Conservation (phyloP, 2,113 vertebrate genomes). For the Cathartes aura region DNA sequence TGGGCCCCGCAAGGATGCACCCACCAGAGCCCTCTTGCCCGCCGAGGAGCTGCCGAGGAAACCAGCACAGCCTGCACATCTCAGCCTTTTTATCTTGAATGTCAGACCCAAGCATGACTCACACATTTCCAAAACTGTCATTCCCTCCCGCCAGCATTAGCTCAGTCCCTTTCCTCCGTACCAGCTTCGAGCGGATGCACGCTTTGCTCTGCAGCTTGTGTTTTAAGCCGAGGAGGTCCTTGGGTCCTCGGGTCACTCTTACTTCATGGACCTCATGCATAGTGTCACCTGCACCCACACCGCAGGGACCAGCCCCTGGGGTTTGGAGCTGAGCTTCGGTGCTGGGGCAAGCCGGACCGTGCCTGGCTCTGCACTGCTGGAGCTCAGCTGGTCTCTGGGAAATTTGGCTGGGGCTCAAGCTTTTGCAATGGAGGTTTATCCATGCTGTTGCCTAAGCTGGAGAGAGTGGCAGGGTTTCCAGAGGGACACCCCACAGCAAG, state of each 20-base stretch:
- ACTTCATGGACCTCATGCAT: neutral
- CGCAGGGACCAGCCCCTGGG: neutral
- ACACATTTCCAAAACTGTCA: neutral
- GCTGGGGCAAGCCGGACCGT: neutral
- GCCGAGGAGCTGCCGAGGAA: fast-evolving
- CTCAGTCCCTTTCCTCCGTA: neutral
- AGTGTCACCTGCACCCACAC: neutral
- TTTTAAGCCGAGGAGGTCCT: neutral
- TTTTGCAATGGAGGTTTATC: neutral
- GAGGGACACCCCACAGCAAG: neutral
- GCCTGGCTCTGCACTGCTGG: neutral
- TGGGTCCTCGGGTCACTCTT: neutral
- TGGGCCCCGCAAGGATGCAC: fast-evolving
- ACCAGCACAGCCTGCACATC: neutral
- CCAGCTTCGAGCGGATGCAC: fast-evolving
- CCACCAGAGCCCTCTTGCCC: neutral
- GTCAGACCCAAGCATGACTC: neutral
- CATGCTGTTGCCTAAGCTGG: neutral
- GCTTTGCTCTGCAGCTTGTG: neutral
- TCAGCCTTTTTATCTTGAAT: neutral
- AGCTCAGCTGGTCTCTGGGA: neutral
- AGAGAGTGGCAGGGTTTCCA: neutral
- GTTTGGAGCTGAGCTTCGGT: fast-evolving
- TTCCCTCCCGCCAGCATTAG: fast-evolving
- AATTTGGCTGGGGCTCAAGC: neutral